A percentile compares a stretch with the other conserved stretches of the same genome.
Evolutionary conservation across 2,888 invertebrate genomes (phyloP).

Genomic region (Lepidocyrtoides sp.): DNA sequence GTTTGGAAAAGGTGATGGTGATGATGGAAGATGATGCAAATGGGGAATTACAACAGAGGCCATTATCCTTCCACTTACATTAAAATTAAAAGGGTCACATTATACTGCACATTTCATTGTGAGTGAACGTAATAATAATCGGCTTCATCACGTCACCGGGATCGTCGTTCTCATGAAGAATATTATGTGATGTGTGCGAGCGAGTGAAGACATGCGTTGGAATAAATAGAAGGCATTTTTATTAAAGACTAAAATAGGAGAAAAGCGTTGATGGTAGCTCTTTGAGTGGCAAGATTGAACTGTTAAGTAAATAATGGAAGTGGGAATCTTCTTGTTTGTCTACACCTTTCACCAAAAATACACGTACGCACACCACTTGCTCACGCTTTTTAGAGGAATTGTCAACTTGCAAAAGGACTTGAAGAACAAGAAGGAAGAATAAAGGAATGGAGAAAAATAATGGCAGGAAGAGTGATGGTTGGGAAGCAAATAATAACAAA

Average conservation of each 20-base stretch:
- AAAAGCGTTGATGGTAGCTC: background rate
- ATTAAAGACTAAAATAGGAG: background rate
- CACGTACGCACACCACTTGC: background rate
- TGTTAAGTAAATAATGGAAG: conserved; percentile 60
- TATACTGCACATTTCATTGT: conserved; percentile 22
- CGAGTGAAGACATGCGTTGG: conserved; percentile 52
- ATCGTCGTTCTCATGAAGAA: background rate
- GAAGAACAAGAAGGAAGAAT: background rate
- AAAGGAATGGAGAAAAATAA: too few species aligned
- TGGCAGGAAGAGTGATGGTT: background rate
- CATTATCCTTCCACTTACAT: conserved; percentile 42
- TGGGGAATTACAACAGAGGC: conserved; percentile 52
- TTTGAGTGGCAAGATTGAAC: conserved; percentile 40
- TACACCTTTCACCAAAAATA: background rate
- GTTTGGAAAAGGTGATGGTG: background rate
- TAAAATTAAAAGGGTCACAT: conserved; percentile 61
- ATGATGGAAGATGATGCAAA: conserved; percentile 60
- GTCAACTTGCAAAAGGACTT: background rate
- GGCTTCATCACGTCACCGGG: too few species aligned
- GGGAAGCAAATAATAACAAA: conserved; percentile 50
- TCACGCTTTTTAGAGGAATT: conserved; percentile 4
- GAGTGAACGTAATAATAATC: background rate
- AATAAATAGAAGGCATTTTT: conserved; percentile 59
- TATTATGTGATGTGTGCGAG: background rate
- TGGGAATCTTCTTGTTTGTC: conserved; percentile 45